A percentile compares a stretch with the other conserved stretches of the same genome.
phyloP scores from a whole-genome alignment of 2,888 invertebrate species.

The Drymonia ruficornis region DNA sequence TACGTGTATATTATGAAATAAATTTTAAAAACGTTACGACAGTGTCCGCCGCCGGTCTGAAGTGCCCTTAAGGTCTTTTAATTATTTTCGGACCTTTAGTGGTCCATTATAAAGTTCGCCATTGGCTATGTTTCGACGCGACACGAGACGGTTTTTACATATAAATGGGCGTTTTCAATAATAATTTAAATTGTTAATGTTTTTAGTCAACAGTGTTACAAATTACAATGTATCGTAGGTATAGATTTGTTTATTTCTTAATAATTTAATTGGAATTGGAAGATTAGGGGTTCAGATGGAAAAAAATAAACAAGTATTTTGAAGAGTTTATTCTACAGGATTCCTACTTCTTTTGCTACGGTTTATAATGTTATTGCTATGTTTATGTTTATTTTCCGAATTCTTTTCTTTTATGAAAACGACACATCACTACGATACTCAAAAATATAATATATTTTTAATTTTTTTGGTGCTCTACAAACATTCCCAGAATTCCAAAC shows the following conservation, averaged over 20 bases:
- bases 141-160: constrained; percentile 26
- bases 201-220: constrained; percentile 8
- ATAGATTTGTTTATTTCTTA: background rate
- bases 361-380: no score
- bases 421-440: no score
- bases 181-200: constrained; percentile 23
- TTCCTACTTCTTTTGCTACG: no score
- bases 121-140: constrained; percentile 52
- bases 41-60: background rate
- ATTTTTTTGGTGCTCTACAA: background rate
- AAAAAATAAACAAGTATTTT: no score
- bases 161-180: constrained; percentile 16
- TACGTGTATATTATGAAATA: background rate
- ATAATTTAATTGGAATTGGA: no score
- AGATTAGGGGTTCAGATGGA: no score
- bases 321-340: no score
- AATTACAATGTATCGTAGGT: background rate
- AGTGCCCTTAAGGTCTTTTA: constrained; percentile 1
- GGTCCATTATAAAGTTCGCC: constrained; percentile 54
- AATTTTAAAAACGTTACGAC: background rate
- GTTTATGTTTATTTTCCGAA: no score
- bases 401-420: no score
- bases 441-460: background rate
- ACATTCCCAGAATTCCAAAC: background rate
- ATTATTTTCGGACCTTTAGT: constrained; percentile 50